Evolutionary conservation across 1,140 invertebrate genomes (phyloP), one percentile per base, ranked within the genome.

Genomic region (Drosophila nigromelanica): DNA sequence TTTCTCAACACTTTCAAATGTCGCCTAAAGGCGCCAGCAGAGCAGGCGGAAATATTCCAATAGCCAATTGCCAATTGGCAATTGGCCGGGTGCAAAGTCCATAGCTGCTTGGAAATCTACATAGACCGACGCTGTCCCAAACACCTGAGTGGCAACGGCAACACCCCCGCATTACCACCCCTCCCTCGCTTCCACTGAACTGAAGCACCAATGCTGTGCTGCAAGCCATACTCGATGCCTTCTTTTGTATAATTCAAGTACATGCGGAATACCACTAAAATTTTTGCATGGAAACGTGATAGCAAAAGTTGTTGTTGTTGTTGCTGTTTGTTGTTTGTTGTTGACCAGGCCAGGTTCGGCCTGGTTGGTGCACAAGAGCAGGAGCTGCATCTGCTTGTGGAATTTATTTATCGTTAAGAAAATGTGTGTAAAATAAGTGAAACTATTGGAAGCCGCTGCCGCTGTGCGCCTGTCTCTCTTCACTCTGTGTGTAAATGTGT

Each of bases 371-470:
- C 45, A 50, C 68, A 35, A 47, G 68, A 43, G 55, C 54, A 64
- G 73, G 40, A 62, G 80, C 73, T 51, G 82, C 82, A 86, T 86
- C 82, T 86, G 82, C 82, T 87, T 81, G 82, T 81, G 82, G 82
- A 87, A 86, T 86, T 86, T 87, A 87, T 86, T 86, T 86, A 86
- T 86, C 82, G 82, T 87, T 87, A 81, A 86, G 82, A 86, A 73
- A 86, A 86, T 86, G 82, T 83, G 82, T 86, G 82, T 86, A 86
- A 86, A 86, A 86, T 86, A 86, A 86, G 82, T 86, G 82, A 86
- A 86, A 86, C 82, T 86, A 86, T 86, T 86, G 82, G 82, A 77
- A 78, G 82, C 52, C 63, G 72, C 59, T 51, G 42, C 58, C 48
- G 54, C 77, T 73, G 70, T 62, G 58, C 66, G 47, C 48, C 67